Evolutionary conservation across 1,140 invertebrate species (phyloP).

Genomic region (Archivesica marissinica): DNA sequence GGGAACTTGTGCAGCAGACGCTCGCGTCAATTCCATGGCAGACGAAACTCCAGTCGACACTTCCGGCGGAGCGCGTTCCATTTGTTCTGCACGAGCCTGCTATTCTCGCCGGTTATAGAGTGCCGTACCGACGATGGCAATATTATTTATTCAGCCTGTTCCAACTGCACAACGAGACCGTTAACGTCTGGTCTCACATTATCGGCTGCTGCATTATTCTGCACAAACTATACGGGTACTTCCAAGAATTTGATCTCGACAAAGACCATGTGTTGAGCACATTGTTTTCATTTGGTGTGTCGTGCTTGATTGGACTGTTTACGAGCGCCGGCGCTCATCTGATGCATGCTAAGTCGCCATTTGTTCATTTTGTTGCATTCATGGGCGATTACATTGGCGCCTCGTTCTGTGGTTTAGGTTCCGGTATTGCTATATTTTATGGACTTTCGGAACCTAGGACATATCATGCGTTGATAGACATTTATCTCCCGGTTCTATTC

Average conservation of each 20-base stretch:
- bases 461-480: slow-evolving; percentile 52
- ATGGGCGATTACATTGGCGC: slow-evolving; percentile 80
- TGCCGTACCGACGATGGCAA: slow-evolving; percentile 73
- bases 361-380: slow-evolving; percentile 77
- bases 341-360: slow-evolving; percentile 76
- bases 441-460: slow-evolving; percentile 60
- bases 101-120: slow-evolving; percentile 79
- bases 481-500: slow-evolving; percentile 70
- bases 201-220: slow-evolving; percentile 73
- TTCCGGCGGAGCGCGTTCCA: slow-evolving; percentile 70
- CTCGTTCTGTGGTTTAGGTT: slow-evolving; percentile 74
- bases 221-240: slow-evolving; percentile 61
- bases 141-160: slow-evolving; percentile 81
- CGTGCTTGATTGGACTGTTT: slow-evolving; percentile 66
- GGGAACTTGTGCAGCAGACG: slow-evolving; percentile 26
- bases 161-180: slow-evolving; percentile 82
- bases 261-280: slow-evolving; percentile 67
- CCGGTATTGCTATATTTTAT: slow-evolving; percentile 73
- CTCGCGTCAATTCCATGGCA: slow-evolving; percentile 45
- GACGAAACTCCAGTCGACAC: slow-evolving; percentile 65
- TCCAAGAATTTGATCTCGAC: slow-evolving; percentile 64
- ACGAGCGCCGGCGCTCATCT: slow-evolving; percentile 76
- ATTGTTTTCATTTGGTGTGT: slow-evolving; percentile 67
- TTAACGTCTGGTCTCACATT: slow-evolving; percentile 83
- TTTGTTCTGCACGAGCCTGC: slow-evolving; percentile 77